A percentile compares a stretch with the other conserved stretches of the same genome.
Evolutionary conservation across 2,888 invertebrate genomes (phyloP).

Genomic region (Diarsia mendica): DNA sequence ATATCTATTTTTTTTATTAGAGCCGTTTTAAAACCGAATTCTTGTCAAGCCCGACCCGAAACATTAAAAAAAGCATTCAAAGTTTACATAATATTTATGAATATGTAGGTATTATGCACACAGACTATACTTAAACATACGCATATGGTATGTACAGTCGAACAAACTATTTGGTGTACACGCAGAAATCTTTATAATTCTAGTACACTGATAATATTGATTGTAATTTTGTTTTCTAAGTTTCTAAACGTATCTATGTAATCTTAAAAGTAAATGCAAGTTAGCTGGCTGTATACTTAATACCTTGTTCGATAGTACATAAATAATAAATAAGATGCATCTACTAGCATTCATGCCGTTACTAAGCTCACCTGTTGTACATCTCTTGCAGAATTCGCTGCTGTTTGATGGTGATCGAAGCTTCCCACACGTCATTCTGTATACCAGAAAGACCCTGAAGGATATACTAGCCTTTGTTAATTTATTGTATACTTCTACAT

Average conservation of each 20-base stretch:
- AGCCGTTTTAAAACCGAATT: neutral
- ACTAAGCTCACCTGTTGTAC: conserved; percentile 82
- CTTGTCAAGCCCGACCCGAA: neutral
- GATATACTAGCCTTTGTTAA: conserved; percentile 58
- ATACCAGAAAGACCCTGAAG: conserved; percentile 81
- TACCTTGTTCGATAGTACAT: too few species aligned
- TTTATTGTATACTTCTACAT: conserved; percentile 8
- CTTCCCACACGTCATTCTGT: conserved; percentile 92
- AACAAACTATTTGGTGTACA: too few species aligned
- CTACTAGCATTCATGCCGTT: conserved; percentile 18
- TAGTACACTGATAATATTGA: too few species aligned
- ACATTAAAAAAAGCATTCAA: neutral
- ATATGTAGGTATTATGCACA: neutral
- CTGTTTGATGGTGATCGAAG: conserved; percentile 92
- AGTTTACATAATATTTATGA: neutral
- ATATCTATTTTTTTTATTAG: neutral
- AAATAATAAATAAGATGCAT: neutral
- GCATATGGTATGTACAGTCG: too few species aligned
- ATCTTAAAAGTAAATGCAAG: too few species aligned
- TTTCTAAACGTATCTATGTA: too few species aligned
- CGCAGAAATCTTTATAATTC: too few species aligned
- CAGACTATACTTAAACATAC: neutral
- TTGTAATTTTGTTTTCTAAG: too few species aligned
- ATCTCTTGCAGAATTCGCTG: conserved; percentile 90
- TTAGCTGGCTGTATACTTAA: too few species aligned